Conservation (phyloP, 2,888 invertebrate species). For the Cosmorhoe ocellata region DNA sequence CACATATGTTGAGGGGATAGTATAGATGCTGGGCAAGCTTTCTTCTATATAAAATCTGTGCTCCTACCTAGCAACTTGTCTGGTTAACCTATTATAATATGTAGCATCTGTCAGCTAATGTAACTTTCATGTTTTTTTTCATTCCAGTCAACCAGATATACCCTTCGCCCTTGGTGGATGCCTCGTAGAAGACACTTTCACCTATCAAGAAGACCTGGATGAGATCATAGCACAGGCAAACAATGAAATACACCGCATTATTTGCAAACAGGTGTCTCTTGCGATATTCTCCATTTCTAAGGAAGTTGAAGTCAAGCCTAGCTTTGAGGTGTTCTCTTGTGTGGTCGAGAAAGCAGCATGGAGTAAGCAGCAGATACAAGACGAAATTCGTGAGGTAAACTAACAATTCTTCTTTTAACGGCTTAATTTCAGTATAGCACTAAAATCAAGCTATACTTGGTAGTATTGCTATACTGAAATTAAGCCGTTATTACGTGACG, state of each 20-base stretch:
- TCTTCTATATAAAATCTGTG: no score
- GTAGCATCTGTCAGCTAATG: no score
- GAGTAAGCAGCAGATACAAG: conserved; percentile 61
- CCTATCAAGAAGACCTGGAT: conserved; percentile 49
- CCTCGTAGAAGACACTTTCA: conserved; percentile 66
- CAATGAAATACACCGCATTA: conserved; percentile 50
- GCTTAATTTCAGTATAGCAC: background rate
- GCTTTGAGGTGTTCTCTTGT: conserved; percentile 69
- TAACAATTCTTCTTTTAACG: no score
- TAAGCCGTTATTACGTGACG: no score
- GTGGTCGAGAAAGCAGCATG: conserved; percentile 64
- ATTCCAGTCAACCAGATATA: conserved; percentile 67
- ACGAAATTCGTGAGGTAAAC: conserved; percentile 61
- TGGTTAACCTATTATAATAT: no score
- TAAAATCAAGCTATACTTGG: no score
- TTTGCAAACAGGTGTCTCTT: conserved; percentile 64
- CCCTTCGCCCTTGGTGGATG: conserved; percentile 77
- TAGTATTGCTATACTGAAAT: no score
- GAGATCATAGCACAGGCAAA: conserved; percentile 54
- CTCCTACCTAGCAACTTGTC: no score
- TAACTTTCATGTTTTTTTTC: background rate
- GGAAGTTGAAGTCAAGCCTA: conserved; percentile 36
- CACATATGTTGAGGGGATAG: no score
- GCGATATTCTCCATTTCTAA: conserved; percentile 67
- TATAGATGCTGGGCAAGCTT: no score